Conservation (phyloP, 2,797 vertebrate species). For the Microctenopoma stevenorrisi region DNA sequence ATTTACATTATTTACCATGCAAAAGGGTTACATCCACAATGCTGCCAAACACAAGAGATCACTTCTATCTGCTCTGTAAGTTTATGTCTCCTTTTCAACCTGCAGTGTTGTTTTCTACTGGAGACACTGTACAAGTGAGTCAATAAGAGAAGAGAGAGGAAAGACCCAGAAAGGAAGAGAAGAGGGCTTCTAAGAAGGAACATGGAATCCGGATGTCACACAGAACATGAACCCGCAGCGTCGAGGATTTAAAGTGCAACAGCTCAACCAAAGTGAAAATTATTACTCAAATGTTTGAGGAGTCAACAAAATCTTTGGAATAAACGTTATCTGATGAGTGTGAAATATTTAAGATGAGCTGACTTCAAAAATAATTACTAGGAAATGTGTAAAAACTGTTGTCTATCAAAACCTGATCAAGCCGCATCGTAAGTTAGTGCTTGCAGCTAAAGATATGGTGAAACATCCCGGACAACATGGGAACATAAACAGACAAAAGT, state of each 20-base stretch:
- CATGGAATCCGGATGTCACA: constrained; percentile 51
- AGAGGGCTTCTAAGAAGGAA: constrained; percentile 1
- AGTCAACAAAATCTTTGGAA: neutral
- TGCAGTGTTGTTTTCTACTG: constrained; percentile 39
- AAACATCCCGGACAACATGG: constrained; percentile 37
- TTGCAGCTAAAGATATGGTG: neutral
- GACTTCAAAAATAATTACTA: no score
- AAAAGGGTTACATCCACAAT: constrained; percentile 4
- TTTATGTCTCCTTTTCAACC: constrained; percentile 59
- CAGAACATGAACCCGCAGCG: neutral
- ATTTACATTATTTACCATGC: neutral
- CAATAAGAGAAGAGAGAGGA: constrained; percentile 32
- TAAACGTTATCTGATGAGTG: neutral
- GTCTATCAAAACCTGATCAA: neutral
- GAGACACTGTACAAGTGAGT: constrained; percentile 1
- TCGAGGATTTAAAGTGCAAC: neutral
- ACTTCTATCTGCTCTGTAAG: constrained; percentile 52
- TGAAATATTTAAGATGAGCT: neutral
- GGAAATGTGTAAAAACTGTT: no score
- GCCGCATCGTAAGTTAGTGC: neutral
- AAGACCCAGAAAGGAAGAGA: constrained; percentile 40
- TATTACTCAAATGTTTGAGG: no score
- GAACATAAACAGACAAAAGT: constrained; percentile 26
- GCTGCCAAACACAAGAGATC: constrained; percentile 40
- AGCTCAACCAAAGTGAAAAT: neutral